These are phyloP conservation scores for Ianthella basta DNA, from an alignment of 37 sponge, comb jelly and placozoan genomes.

Conservation along the genomic window DNA sequence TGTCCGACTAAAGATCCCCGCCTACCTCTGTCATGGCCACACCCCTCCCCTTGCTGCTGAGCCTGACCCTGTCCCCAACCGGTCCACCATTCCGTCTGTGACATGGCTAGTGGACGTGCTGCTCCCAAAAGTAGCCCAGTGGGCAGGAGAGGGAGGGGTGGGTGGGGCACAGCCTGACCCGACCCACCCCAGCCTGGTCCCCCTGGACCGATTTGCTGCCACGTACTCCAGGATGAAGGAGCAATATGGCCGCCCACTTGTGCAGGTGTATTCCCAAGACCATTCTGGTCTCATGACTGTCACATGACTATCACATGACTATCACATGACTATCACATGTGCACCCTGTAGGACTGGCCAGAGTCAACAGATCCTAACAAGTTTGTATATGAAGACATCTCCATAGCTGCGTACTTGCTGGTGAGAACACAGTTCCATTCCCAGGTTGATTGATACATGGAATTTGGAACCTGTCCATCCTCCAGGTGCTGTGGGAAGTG, in stretches of 20 bases:
- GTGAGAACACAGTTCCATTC: slow-evolving; percentile 38
- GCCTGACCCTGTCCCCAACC: neutral
- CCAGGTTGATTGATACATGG: neutral
- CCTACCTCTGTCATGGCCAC: too few species aligned
- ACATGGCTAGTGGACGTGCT: slow-evolving; percentile 72
- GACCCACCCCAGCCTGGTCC: slow-evolving; percentile 36
- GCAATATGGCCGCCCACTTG: slow-evolving; percentile 77
- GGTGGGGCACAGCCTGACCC: neutral
- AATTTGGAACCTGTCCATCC: neutral
- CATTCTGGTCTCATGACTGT: too few species aligned
- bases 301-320: neutral
- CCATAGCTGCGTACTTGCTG: slow-evolving; percentile 94
- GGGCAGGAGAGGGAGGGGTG: slow-evolving; percentile 41
- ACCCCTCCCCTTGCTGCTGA: too few species aligned
- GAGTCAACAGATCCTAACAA: slow-evolving; percentile 93
- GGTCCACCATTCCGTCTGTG: slow-evolving; percentile 38
- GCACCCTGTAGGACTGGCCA: slow-evolving; percentile 75
- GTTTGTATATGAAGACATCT: slow-evolving; percentile 96
- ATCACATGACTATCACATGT: neutral
- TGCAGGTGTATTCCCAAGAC: slow-evolving; percentile 75
- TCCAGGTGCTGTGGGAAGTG: slow-evolving; percentile 91
- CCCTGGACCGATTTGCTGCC: slow-evolving; percentile 54
- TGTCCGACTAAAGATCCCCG: too few species aligned
- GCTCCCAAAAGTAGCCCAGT: slow-evolving; percentile 66
- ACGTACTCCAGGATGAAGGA: slow-evolving; percentile 74